Base-by-base conservation (phyloP, 2,888 invertebrate genomes). In the Pseudolycoriella hygida region DNA sequence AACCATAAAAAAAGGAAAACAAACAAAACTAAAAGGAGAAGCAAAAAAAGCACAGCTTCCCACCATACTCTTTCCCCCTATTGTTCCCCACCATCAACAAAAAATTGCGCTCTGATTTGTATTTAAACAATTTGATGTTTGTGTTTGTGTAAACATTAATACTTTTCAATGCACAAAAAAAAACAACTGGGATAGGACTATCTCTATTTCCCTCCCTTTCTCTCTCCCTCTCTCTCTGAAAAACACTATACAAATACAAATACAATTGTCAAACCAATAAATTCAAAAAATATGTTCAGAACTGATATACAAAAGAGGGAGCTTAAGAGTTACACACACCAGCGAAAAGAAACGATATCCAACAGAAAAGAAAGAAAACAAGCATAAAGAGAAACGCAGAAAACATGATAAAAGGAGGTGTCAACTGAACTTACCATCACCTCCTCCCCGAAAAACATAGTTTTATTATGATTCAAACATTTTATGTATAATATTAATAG, bases 391-490 rank as follows among this genome's bases (percentile, higher is more conserved):
- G 25, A 25, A 25, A 25, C 25, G 25, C 25, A 25, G 25, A 25
- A 25, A 25, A 25, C 6, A 25, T 10, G 14, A 32, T 8, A 42
- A 30, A 30, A 42, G 42, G 42, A 42, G 42, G 42, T 42, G 42
- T 42, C 32, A 42, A 42, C 42, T 31, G 31, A n/a, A n/a, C n/a
- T 42, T 17, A 32, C 31, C 31, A 14, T 17, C 42, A 17, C 15
- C 31, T 32, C 32, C 31, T 25, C 20, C 25, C 12, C 37, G 37
- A 15, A 15, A 4, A 15, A 14, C 15, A 14, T 37, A 37, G 37
- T 37, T 41, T 41, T 41, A 12, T 40, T n/a, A 19, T 12, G 25
- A 25, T 25, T 25, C 25, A 25, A 25, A 25, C 25, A 25, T 25
- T 25, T 25, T 25, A 25, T 25, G 25, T 25, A 25, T 25, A 25